phyloP scores from a whole-genome alignment of 2,888 invertebrate genomes.

The Spisula subtruncata region DNA sequence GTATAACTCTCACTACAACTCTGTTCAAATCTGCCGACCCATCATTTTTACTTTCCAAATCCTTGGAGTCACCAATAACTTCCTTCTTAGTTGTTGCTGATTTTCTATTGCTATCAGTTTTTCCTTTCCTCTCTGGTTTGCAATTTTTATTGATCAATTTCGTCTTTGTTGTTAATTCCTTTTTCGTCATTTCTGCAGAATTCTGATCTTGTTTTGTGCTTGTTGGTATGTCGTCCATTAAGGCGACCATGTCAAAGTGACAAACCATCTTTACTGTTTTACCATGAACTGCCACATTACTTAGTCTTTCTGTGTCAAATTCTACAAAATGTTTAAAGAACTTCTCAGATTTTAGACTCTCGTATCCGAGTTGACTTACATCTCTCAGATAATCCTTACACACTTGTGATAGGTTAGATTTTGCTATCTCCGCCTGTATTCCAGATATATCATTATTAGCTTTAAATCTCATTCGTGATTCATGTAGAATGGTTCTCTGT shows the following conservation, averaged over 20 bases:
- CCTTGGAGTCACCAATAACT: neutral
- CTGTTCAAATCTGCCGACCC: neutral
- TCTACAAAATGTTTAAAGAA: conserved; percentile 69
- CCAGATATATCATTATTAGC: conserved; percentile 59
- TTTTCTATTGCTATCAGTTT: neutral
- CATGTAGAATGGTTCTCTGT: conserved; percentile 61
- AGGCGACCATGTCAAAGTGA: conserved; percentile 54
- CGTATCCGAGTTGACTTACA: conserved; percentile 55
- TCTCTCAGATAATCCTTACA: conserved; percentile 60
- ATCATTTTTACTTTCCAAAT: conserved; percentile 23
- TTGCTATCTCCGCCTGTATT: conserved; percentile 59
- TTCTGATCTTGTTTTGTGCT: neutral
- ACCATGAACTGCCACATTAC: conserved; percentile 49
- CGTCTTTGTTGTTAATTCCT: neutral
- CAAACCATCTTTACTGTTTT: conserved; percentile 41
- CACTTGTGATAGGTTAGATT: conserved; percentile 50
- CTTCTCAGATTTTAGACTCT: conserved; percentile 52
- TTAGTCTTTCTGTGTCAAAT: conserved; percentile 60
- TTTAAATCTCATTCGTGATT: conserved; percentile 66
- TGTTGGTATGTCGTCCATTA: conserved; percentile 30
- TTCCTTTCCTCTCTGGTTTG: neutral
- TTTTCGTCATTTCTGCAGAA: neutral
- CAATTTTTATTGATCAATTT: neutral
- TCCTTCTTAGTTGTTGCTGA: neutral
- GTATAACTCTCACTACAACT: conserved; percentile 60